Evolutionary conservation across 2,113 vertebrate species (phyloP).

Genomic region (Ctenodactylus gundi): DNA sequence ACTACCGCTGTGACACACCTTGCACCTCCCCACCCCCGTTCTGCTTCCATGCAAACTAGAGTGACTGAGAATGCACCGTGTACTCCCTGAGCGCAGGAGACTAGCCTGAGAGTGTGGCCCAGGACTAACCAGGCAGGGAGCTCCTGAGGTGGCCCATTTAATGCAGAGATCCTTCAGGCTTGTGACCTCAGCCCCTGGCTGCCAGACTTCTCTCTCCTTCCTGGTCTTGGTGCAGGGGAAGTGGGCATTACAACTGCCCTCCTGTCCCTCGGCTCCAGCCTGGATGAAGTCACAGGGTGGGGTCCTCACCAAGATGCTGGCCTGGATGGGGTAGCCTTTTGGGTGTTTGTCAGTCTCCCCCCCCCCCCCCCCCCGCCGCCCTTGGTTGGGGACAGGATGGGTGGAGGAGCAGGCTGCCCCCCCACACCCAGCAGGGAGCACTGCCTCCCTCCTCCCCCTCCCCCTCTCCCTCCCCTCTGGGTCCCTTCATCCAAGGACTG

Average conservation of each 20-base stretch:
- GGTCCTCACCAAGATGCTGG: constrained; percentile 46
- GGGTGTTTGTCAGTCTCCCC: constrained; percentile 46
- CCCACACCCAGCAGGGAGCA: constrained; percentile 56
- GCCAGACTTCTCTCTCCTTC: background rate
- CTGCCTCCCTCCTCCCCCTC: constrained; percentile 35
- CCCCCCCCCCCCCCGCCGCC: background rate
- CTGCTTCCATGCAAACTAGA: background rate
- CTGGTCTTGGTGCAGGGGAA: background rate
- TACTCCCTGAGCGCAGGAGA: background rate
- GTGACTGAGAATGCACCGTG: background rate
- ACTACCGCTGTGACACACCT: background rate
- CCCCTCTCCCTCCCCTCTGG: constrained; percentile 21
- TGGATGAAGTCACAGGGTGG: constrained; percentile 68
- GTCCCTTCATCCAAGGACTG: constrained; percentile 63
- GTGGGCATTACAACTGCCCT: constrained; percentile 32
- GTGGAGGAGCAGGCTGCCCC: constrained; percentile 57
- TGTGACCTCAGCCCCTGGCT: background rate
- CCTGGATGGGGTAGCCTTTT: constrained; percentile 6
- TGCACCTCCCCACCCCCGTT: background rate
- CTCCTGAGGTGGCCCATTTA: background rate
- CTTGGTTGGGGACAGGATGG: constrained; percentile 61
- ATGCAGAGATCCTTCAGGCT: background rate
- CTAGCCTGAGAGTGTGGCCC: too few relatives aligned
- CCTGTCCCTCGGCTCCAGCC: constrained; percentile 18
- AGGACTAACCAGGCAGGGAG: background rate